Percentiles rank a stretch among this genome's conserved stretches.
phyloP scores from a whole-genome alignment of 2,888 invertebrate genomes.

The Torymus tubicola region DNA sequence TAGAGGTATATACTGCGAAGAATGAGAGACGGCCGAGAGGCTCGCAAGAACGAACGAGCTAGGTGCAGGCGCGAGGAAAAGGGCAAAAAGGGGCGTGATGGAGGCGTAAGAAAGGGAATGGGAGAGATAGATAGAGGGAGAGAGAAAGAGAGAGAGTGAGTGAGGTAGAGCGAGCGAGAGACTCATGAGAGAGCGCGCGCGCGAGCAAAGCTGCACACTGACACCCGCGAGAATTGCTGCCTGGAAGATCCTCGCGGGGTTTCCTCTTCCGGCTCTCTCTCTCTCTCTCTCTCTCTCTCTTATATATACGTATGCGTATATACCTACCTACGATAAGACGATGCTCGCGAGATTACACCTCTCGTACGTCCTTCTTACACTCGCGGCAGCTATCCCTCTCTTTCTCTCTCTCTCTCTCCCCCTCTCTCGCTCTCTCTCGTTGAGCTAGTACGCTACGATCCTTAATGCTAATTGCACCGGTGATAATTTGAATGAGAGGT shows the following conservation, averaged over 20 bases:
- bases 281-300: no score
- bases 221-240: constrained; percentile 62
- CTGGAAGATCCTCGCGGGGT: constrained; percentile 61
- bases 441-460: neutral
- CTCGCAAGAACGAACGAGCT: constrained; percentile 44
- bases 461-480: constrained; percentile 50
- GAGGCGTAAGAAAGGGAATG: neutral
- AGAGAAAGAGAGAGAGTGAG: constrained; percentile 4
- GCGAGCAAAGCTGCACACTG: constrained; percentile 43
- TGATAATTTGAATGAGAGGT: constrained; percentile 56
- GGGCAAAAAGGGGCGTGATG: no score
- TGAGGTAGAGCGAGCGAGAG: constrained; percentile 19
- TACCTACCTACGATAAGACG: constrained; percentile 56
- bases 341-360: constrained; percentile 58
- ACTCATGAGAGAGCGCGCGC: constrained; percentile 35
- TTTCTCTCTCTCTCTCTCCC: neutral
- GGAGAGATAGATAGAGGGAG: constrained; percentile 17
- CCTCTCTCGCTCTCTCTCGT: constrained; percentile 13
- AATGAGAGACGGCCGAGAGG: neutral
- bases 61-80: constrained; percentile 41
- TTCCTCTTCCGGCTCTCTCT: constrained; percentile 63
- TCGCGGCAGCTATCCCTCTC: neutral
- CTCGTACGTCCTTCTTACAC: constrained; percentile 32
- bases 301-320: neutral
- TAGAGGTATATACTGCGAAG: constrained; percentile 34